These are phyloP conservation scores for Sebastiscus tertius DNA, from an alignment of 2,797 vertebrate species.

Conservation along the genomic window DNA sequence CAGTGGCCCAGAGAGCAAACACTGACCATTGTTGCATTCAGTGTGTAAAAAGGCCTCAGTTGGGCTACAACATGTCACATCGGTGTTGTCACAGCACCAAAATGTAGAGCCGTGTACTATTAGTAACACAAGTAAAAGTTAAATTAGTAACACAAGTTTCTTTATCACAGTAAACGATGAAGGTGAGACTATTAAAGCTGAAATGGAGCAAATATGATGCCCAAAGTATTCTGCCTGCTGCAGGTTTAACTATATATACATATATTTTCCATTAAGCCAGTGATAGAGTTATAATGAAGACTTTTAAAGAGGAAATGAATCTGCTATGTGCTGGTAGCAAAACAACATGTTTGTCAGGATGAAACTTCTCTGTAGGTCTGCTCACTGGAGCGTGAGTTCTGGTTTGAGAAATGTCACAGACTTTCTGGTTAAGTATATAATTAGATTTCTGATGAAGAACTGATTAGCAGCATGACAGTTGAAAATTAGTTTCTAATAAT, in stretches of 20 bases:
- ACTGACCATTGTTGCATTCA: constrained; percentile 52
- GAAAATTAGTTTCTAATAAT: not conserved
- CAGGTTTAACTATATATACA: not conserved
- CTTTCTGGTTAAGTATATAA: constrained; percentile 51
- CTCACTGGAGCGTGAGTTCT: constrained; percentile 56
- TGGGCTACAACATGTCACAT: constrained; percentile 37
- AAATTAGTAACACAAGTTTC: not conserved
- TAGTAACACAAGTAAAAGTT: not conserved
- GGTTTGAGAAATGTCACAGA: constrained; percentile 31
- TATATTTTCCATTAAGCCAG: constrained; percentile 6
- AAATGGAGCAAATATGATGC: too few relatives aligned
- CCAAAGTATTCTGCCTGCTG: too few relatives aligned
- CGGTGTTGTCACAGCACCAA: constrained; percentile 6
- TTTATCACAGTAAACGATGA: not conserved
- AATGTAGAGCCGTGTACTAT: not conserved
- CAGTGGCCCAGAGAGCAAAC: constrained; percentile 60
- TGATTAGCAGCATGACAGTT: constrained; percentile 2
- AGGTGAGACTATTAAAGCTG: not conserved
- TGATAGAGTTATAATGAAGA: not conserved
- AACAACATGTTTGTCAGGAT: constrained; percentile 46
- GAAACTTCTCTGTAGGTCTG: constrained; percentile 49
- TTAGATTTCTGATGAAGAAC: constrained; percentile 48
- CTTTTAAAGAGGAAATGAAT: constrained; percentile 62
- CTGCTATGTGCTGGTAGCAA: constrained; percentile 20
- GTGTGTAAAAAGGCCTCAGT: constrained; percentile 43